Conservation (phyloP, 1,140 invertebrate genomes). For the Venustaconcha ellipsiformis region DNA sequence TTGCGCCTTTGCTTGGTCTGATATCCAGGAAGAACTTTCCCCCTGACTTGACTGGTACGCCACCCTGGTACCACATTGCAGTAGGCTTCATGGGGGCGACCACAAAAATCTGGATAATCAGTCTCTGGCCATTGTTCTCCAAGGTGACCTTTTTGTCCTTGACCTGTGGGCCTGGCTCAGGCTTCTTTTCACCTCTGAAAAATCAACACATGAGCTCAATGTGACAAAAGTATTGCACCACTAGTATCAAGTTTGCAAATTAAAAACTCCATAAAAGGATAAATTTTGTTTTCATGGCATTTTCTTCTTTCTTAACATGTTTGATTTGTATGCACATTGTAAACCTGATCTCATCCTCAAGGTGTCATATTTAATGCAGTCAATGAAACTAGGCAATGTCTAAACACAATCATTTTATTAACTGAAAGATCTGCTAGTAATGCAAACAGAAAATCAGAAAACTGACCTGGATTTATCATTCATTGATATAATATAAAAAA, state of each 20-base stretch:
- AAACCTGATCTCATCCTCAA: no score
- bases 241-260: not conserved
- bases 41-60: conserved; percentile 58
- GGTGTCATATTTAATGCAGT: no score
- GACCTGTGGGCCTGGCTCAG: conserved; percentile 84
- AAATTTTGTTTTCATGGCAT: no score
- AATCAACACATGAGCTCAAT: conserved; percentile 35
- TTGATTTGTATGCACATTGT: no score
- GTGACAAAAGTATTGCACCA: not conserved
- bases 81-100: conserved; percentile 49
- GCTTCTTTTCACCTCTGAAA: no score
- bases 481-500: no score
- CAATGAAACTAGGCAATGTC: no score
- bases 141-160: conserved; percentile 97
- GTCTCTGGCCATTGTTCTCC: conserved; percentile 80
- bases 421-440: no score
- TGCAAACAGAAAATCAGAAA: no score
- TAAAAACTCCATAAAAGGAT: not conserved
- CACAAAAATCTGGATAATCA: conserved; percentile 54
- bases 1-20: conserved; percentile 40
- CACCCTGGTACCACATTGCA: conserved; percentile 57
- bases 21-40: conserved; percentile 58
- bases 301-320: no score
- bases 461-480: no score
- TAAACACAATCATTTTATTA: no score